A percentile compares a stretch with the other conserved stretches of the same genome.
Evolutionary conservation across 2,797 vertebrate genomes (phyloP).

Genomic region (Mus spretus): DNA sequence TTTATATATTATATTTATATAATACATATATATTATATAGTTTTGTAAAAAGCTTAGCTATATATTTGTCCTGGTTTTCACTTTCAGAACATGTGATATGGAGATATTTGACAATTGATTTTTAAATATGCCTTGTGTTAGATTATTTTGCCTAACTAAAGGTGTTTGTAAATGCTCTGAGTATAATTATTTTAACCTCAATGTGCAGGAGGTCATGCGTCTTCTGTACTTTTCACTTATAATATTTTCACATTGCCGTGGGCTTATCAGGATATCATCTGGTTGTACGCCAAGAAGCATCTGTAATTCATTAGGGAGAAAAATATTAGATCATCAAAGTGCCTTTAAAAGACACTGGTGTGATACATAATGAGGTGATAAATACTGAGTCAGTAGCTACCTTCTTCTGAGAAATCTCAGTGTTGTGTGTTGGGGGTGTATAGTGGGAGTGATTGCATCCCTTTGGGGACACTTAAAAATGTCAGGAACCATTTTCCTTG

Average conservation of each 20-base stretch:
- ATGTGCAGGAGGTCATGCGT: background rate
- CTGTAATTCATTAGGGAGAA: constrained; percentile 29
- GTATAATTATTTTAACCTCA: background rate
- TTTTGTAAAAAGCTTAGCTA: background rate
- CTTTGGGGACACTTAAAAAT: background rate
- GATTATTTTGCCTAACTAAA: background rate
- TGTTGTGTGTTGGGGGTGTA: background rate
- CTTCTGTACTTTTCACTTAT: background rate
- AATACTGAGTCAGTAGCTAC: background rate
- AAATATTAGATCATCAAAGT: constrained; percentile 7
- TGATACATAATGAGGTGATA: background rate
- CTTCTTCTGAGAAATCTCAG: background rate
- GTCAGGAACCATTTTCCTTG: constrained; percentile 47
- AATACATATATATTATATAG: no score
- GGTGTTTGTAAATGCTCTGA: background rate
- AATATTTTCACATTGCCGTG: background rate
- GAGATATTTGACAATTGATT: background rate
- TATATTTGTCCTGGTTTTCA: background rate
- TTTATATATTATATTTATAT: no score
- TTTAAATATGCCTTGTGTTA: background rate
- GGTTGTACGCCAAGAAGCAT: background rate
- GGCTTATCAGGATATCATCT: background rate
- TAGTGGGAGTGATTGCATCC: background rate
- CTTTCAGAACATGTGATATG: background rate
- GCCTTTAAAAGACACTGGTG: background rate